A percentile compares a stretch with the other conserved stretches of the same genome.
These are phyloP conservation scores for Mesodorylaimus sp. DNA, from an alignment of 2,888 invertebrate genomes.

Conservation along the genomic window DNA sequence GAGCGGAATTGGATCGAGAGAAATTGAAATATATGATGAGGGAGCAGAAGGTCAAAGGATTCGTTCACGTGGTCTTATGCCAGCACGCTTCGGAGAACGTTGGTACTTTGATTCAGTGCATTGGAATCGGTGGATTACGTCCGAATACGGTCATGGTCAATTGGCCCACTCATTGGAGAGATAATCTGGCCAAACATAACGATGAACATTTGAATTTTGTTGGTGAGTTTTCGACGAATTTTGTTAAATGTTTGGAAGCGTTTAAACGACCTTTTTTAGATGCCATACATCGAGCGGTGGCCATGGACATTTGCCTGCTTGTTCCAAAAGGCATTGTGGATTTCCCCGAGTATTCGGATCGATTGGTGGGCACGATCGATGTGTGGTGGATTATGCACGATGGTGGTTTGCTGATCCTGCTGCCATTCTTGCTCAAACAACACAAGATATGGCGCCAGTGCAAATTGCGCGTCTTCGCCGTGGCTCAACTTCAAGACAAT, in stretches of 20 bases:
- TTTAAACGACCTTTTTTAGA: too few relatives aligned
- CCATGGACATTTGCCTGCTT: constrained; percentile 79
- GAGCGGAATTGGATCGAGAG: constrained; percentile 1
- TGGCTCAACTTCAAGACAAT: constrained; percentile 97
- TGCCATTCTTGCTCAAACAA: constrained; percentile 44
- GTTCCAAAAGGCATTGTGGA: constrained; percentile 95
- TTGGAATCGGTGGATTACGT: constrained; percentile 87
- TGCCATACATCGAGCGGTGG: constrained; percentile 47
- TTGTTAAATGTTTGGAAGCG: too few relatives aligned
- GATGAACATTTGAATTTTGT: not conserved
- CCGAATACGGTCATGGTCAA: constrained; percentile 94
- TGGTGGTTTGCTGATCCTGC: constrained; percentile 85
- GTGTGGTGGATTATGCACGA: constrained; percentile 96
- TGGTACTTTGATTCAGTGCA: constrained; percentile 54
- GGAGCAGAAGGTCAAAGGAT: constrained; percentile 85
- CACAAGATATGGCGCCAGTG: constrained; percentile 89
- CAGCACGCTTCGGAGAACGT: constrained; percentile 39
- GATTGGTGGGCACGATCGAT: constrained; percentile 70
- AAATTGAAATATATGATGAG: constrained; percentile 44
- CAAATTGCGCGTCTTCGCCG: constrained; percentile 92
- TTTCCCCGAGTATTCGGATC: constrained; percentile 80
- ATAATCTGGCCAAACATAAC: constrained; percentile 12
- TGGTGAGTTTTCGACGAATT: not conserved
- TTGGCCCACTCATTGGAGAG: constrained; percentile 86
- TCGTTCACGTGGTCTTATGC: constrained; percentile 78